A percentile compares a stretch with the other conserved stretches of the same genome.
phyloP scores from a whole-genome alignment of 2,113 vertebrate genomes.

The Amblyopsis rosae region DNA sequence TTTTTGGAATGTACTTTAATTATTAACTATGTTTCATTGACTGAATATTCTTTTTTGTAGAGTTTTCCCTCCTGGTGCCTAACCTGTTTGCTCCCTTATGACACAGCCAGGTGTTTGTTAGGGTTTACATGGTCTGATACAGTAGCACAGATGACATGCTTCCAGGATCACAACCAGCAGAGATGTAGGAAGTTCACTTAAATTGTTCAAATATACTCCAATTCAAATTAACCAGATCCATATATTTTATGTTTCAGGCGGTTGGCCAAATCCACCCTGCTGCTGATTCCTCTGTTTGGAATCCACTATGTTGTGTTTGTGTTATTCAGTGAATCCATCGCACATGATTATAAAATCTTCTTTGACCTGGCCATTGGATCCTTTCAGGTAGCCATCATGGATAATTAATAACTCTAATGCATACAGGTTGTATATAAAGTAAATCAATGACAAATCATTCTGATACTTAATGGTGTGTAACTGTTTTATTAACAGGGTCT shows the following conservation, averaged over 20 bases:
- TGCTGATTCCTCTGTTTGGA: slow-evolving; percentile 91
- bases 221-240: not conserved
- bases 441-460: too few species aligned
- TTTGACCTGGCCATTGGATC: slow-evolving; percentile 89
- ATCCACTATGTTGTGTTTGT: slow-evolving; percentile 90
- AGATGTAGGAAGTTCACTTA: too few species aligned
- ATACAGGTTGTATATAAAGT: too few species aligned
- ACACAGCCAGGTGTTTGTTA: too few species aligned
- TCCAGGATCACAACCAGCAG: too few species aligned
- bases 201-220: not conserved
- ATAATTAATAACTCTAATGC: too few species aligned
- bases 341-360: slow-evolving; percentile 81
- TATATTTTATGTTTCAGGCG: slow-evolving; percentile 71
- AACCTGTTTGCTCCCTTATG: too few species aligned
- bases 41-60: too few species aligned
- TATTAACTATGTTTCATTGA: too few species aligned
- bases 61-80: too few species aligned
- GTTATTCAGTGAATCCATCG: slow-evolving; percentile 74
- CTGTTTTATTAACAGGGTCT: slow-evolving; percentile 76
- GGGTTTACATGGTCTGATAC: too few species aligned
- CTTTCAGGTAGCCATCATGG: slow-evolving; percentile 81
- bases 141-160: too few species aligned
- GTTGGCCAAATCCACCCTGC: slow-evolving; percentile 88
- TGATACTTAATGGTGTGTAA: not conserved
- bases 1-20: not conserved